phyloP scores from a whole-genome alignment of 2,888 invertebrate genomes.

The Lymantria monacha region DNA sequence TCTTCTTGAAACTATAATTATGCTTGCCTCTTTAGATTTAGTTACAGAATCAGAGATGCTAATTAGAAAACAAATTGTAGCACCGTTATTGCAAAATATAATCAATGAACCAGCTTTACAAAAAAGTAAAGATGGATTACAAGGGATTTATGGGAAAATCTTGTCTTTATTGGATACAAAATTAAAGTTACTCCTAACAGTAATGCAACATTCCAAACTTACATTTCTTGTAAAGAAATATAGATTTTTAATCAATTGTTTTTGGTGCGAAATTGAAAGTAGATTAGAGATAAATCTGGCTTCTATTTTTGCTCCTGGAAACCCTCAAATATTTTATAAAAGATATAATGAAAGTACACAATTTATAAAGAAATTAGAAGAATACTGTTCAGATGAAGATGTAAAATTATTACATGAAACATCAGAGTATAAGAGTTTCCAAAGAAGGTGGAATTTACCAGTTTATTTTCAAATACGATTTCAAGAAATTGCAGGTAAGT shows the following conservation, averaged over 20 bases:
- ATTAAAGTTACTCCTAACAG: conserved; percentile 79
- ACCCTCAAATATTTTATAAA: conserved; percentile 93
- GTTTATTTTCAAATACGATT: conserved; percentile 98
- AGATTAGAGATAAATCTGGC: conserved; percentile 90
- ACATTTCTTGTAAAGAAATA: conserved; percentile 64
- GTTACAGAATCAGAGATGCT: conserved; percentile 87
- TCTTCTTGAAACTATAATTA: conserved; percentile 80
- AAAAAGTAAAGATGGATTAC: conserved; percentile 84
- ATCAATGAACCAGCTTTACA: conserved; percentile 86
- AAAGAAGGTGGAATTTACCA: conserved; percentile 95
- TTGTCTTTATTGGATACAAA: conserved; percentile 87
- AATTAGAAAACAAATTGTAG: conserved; percentile 85
- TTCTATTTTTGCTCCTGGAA: conserved; percentile 95
- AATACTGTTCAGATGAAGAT: conserved; percentile 82
- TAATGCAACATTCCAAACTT: conserved; percentile 78
- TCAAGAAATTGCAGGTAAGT: conserved; percentile 93
- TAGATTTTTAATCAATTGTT: conserved; percentile 88
- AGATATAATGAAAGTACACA: conserved; percentile 90
- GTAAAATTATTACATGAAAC: conserved; percentile 84
- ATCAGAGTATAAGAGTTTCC: conserved; percentile 88
- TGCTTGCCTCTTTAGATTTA: conserved; percentile 85
- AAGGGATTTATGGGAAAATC: conserved; percentile 87
- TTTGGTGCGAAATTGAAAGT: conserved; percentile 93
- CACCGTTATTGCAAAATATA: conserved; percentile 86
- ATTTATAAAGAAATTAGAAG: conserved; percentile 88